Base-by-base conservation (phyloP, 2,797 vertebrate genomes). In the Danio choprae region DNA sequence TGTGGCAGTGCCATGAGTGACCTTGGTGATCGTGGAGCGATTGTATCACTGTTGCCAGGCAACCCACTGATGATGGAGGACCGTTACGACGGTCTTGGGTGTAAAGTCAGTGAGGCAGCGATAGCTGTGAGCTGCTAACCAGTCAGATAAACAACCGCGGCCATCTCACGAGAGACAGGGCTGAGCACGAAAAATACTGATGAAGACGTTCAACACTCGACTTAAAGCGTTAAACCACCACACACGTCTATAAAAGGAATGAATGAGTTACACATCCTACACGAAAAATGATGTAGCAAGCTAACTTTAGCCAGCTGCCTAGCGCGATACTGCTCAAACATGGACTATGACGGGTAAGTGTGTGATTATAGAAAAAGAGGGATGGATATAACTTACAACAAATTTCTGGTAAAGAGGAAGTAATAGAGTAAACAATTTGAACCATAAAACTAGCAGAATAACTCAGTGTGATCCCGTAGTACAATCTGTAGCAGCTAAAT, bases 301-400 rank as follows among this genome's bases (percentile, higher is more conserved):
- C 74, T 81, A 83, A 68, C 75, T 48, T 83, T 84, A 84, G 81
- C 85, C 62, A 18, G 5, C 59, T 12, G 16, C 64, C 64, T 80
- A 44, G 73, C 74, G 48, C 38, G 38, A 16, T 10, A 71, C 15
- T 38, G 50, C 18, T 70, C 78, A 60, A 73, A 79, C 56, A 86
- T 86, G 85, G 85, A 84, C 13, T 70, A 70, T 50, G 72, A 83
- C 43, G 83, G 85, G 83, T 86, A 72, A 86, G 85, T 79, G 69
- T 60, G 59, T 15, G 8, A 18, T 18, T 4, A 29, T 10, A 5
- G 20, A 0, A 12, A n/a, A 8, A 13, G 4, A 36, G 0, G n/a
- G 1, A 13, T 2, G 8, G 1, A 10, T 51, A 4, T 78, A 4
- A 12, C 12, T 6, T 1, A 5, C 9, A 8, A 12, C 1, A 15